Evolutionary conservation across 1,140 invertebrate genomes (phyloP), one percentile per base, ranked within the genome.

Genomic region (Drosophila prosaltans): DNA sequence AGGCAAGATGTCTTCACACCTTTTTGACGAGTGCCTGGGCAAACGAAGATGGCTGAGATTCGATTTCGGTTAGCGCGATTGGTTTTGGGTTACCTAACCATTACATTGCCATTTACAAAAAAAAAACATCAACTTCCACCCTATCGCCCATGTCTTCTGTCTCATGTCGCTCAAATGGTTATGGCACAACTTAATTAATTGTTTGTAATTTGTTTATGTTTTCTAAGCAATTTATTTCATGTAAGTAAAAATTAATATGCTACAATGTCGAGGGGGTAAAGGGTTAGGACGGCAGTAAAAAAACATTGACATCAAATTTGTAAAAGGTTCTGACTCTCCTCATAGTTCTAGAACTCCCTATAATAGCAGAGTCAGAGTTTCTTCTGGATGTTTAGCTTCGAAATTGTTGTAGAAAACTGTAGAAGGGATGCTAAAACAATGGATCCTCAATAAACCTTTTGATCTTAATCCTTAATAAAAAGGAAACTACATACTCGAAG

Each of bases 141-240:
- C 63, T 41, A 40, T 66, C 41, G 69, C 39, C 28, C 45, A 30
- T 30, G 24, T 36, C 21, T 40, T 63, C 30, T 41, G 40, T 69
- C 57, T 69, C 70, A 26, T 51, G 75, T 59, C 83, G 67, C 77
- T 69, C 69, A 83, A 79, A 80, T 65, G 66, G 66, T 51, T 70
- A 80, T 69, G 68, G 45, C 64, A 81, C 72, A 72, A 55, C 45
- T 72, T 83, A 80, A 86, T 83, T 86, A 88, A 86, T 86, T 86
- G 74, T 61, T 70, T 83, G 82, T 88, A 86, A 86, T 86, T 86
- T 86, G 83, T 86, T 86, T 86, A 88, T 77, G 80, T 82, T 82
- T 88, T 74, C 80, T 60, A 82, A 74, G 76, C 80, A 88, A 88
- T 86, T 86, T 86, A 69, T 83, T 88, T 54, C 54, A 51, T 21